Base-by-base conservation (phyloP, 2,797 vertebrate species). In the Lateolabrax maculatus region DNA sequence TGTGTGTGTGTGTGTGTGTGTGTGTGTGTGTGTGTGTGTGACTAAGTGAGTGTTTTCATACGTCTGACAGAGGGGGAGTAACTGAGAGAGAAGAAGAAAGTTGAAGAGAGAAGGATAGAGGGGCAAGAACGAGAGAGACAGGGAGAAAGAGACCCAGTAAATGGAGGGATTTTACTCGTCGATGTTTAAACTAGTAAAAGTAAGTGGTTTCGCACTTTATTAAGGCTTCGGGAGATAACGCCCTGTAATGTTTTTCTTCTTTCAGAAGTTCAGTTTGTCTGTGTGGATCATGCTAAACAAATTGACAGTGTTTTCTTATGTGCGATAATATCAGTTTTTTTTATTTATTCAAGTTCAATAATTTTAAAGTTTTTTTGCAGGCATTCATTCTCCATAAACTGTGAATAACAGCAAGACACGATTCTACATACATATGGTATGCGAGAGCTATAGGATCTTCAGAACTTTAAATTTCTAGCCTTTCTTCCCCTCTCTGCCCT, bases 51-150 rank as follows among this genome's bases (percentile, higher is more conserved):
- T 90, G 89, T 90, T 92, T 93, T 88, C 84, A 89, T 93, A 85
- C 74, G 80, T 91, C 89, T 93, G 89, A 90, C 85, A 84, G 85
- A 92, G 87, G 87, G 91, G 89, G 93, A 93, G 92, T 93, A 83
- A 87, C 91, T 61, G 41, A 86, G 71, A 87, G 81, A 84, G 81
- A 87, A 87, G 88, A 89, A 88, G 86, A 91, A 91, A 91, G 89
- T 93, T 89, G 71, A 84, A 83, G 77, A 80, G 77, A 77, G 75
- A 80, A 75, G 66, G 86, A 81, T 81, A 87, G 73, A 78, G 83
- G 77, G 80, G 74, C 65, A 84, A 71, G 71, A 82, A 71, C 73
- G 62, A 78, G 60, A 81, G 61, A 81, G 74, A 76, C 71, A 83
- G 63, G 74, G 78, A 83, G 79, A 85, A 74, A 71, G 60, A 87